phyloP scores from a whole-genome alignment of 2,113 vertebrate genomes.

The Micronycteris hirsuta region DNA sequence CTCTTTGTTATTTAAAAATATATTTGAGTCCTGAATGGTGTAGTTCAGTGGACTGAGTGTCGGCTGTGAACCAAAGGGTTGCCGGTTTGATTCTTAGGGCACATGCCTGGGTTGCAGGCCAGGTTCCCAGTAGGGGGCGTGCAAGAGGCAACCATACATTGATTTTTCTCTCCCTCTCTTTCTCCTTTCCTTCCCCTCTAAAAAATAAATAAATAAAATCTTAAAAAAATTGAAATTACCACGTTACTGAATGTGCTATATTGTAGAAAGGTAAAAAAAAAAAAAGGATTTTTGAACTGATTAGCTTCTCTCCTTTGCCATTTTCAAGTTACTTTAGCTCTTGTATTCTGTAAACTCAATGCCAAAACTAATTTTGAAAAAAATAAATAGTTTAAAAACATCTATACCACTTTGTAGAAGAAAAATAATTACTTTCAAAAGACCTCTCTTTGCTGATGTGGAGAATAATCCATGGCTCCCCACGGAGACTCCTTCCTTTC shows the following conservation, averaged over 20 bases:
- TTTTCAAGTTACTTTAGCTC: not conserved
- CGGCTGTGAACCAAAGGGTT: no score
- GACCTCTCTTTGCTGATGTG: not conserved
- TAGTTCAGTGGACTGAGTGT: no score
- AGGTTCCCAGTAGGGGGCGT: no score
- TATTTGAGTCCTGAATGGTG: no score
- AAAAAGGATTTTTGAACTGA: not conserved
- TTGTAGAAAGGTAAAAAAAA: not conserved
- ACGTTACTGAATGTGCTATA: not conserved
- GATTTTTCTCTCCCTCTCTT: no score
- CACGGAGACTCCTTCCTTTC: not conserved
- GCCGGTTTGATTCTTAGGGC: no score
- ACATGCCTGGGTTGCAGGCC: no score
- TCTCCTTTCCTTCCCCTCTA: no score
- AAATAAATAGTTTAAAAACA: not conserved
- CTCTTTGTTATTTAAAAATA: not conserved
- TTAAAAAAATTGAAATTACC: not conserved
- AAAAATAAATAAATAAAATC: no score
- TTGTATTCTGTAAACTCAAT: not conserved
- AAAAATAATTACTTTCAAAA: conserved; percentile 30
- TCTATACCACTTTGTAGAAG: not conserved
- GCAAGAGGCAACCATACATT: no score
- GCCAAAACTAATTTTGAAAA: conserved; percentile 28
- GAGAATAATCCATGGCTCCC: not conserved
- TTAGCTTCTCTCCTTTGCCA: not conserved